phyloP scores from a whole-genome alignment of 2,797 vertebrate genomes.

The Synanceia verrucosa region DNA sequence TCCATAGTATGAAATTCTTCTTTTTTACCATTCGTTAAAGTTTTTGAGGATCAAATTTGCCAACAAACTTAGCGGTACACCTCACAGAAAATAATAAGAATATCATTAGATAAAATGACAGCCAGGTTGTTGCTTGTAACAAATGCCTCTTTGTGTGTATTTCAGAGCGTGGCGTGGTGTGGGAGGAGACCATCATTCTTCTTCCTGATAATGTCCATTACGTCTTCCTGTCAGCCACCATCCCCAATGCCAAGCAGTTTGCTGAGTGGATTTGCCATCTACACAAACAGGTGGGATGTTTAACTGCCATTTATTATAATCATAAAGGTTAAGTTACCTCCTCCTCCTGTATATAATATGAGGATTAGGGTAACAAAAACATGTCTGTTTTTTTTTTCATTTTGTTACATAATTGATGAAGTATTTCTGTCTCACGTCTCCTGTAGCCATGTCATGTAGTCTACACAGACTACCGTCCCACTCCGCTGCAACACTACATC shows the following conservation, averaged over 20 bases:
- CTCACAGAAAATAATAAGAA: not conserved
- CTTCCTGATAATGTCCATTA: conserved; percentile 99
- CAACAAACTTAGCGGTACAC: not conserved
- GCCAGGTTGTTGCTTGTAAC: not conserved
- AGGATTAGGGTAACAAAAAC: too few relatives aligned
- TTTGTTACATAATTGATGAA: not conserved
- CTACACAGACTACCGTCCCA: conserved; percentile 97
- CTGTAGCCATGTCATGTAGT: conserved; percentile 95
- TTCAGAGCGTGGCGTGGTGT: conserved; percentile 96
- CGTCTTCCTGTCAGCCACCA: conserved; percentile 97
- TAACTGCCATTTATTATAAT: not conserved
- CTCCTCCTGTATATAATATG: not conserved
- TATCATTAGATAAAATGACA: not conserved
- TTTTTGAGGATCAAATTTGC: not conserved
- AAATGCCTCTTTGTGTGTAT: not conserved
- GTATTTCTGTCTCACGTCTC: conserved; percentile 33
- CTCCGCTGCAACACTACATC: conserved; percentile 97
- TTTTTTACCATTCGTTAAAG: not conserved
- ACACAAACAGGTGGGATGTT: conserved; percentile 89
- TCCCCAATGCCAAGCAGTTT: conserved; percentile 97
- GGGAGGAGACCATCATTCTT: conserved; percentile 99
- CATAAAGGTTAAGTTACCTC: not conserved
- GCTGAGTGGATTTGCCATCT: conserved; percentile 99
- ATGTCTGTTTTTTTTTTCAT: not conserved
- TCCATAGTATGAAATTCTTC: not conserved